phyloP scores from a whole-genome alignment of 1,140 invertebrate genomes.

The Drosophila kanapiae region DNA sequence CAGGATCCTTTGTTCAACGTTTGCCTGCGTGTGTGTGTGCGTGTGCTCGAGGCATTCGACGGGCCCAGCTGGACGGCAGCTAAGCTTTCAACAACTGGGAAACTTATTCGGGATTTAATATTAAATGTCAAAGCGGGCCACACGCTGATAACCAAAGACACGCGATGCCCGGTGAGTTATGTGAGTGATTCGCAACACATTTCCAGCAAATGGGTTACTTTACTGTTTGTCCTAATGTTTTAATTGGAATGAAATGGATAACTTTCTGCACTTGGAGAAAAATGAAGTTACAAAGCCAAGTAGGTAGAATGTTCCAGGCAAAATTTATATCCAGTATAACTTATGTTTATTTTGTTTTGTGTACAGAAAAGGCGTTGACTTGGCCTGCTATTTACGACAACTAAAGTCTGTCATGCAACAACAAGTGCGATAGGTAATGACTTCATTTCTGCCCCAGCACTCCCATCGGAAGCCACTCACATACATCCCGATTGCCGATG shows the following conservation, averaged over 20 bases:
- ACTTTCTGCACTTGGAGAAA: slow-evolving; percentile 4
- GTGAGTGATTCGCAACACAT: slow-evolving; percentile 45
- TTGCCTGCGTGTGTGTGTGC: slow-evolving; percentile 31
- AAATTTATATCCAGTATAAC: not conserved
- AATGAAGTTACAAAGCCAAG: too few relatives aligned
- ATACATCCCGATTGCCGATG: not conserved
- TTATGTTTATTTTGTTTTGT: not conserved
- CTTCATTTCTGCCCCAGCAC: slow-evolving; percentile 51
- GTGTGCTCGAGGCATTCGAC: slow-evolving; percentile 12
- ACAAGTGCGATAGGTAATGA: slow-evolving; percentile 66
- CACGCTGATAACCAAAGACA: slow-evolving; percentile 31
- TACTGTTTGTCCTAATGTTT: slow-evolving; percentile 19
- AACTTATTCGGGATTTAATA: slow-evolving; percentile 62
- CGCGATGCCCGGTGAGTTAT: slow-evolving; percentile 34
- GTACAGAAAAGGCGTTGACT: slow-evolving; percentile 39
- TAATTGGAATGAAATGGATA: slow-evolving; percentile 20
- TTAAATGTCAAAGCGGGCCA: slow-evolving; percentile 43
- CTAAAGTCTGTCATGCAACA: slow-evolving; percentile 58
- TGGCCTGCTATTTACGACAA: slow-evolving; percentile 50
- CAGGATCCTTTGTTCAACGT: slow-evolving; percentile 52
- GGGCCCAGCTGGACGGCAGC: slow-evolving; percentile 48
- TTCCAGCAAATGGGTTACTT: slow-evolving; percentile 26
- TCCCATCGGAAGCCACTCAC: not conserved
- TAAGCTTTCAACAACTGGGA: slow-evolving; percentile 75
- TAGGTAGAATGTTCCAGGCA: too few relatives aligned